Evolutionary conservation across 37 sponge, comb jelly and placozoan genomes (phyloP), one percentile per base, ranked within the genome.

Genomic region (Ephydatia muelleri): DNA sequence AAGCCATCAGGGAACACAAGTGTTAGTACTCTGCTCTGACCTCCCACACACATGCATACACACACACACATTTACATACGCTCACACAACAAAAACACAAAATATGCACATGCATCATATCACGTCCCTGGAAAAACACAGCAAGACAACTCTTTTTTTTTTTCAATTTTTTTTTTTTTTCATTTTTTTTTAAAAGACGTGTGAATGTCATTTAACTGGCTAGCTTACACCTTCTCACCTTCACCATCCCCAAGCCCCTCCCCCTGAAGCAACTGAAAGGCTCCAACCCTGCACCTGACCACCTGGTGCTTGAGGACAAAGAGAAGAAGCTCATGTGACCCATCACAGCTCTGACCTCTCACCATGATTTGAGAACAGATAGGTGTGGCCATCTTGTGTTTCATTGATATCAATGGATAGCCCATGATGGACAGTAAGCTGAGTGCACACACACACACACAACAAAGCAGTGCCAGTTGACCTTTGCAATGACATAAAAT

Each of bases 231-330:
- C 40, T 25, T 38, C 82, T 34, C 36, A 27, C 82, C 38, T 81
- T 67, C 34, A 35, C 64, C 16, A 11, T 48, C 57, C 19, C 33
- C 38, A 27, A 3, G 11, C 57, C 27, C 70, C 57, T 29, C 71
- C 77, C 73, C 57, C 68, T 79, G 70, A 31, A 85, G 47, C 64
- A 85, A 71, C 29, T 75, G 49, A 30, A 85, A 26, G 35, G 69
- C 65, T 12, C 86, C 86, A 77, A 72, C 85, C 64, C 85, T 86
- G 31, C 86, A 90, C 76, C 14, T 36, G 22, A 35, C 64, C 28
- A 90, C 69, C 25, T 14, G 13, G 25, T 28, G 28, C 86, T 85
- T 12, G 0, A 67, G 23, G 57, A 57, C 57, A 57, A 57, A 11
- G 47, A 5, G 30, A 0, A 16, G 65, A n/a, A 31, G 14, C 30